Base-by-base conservation (phyloP, 2,797 vertebrate species). In the Tragelaphus oryx region DNA sequence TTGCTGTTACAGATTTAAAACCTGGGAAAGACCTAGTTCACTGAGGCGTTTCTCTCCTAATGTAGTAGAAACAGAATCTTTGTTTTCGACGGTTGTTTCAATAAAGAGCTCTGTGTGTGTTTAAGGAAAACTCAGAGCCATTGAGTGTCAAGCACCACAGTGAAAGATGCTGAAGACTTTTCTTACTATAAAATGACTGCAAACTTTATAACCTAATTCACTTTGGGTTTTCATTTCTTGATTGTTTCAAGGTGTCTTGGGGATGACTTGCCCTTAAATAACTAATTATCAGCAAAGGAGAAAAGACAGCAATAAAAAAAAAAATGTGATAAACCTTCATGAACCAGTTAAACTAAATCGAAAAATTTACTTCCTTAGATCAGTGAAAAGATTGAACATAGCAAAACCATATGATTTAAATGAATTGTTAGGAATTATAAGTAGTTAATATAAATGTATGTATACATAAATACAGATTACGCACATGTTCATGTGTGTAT, bases 121-220 rank as follows among this genome's bases (percentile, higher is more conserved):
- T 97, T 82, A 90, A 94, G 89, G 78, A 88, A 57, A 33, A 86
- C 20, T 81, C 81, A 33, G 92, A 92, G 78, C 80, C 62, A 30
- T 50, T 60, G 50, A 95, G 60, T 41, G 22, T 89, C 60, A 57
- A 91, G 76, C 78, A 37, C 55, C 90, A 44, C 85, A 57, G 17
- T 78, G 87, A 92, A 94, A 91, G 87, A 85, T 62, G 62, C 14
- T 14, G 44, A 82, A 50, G 65, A 90, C 41, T 94, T 95, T 87
- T 57, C 79, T 88, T 17, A n/a, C 62, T 75, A 1, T 95, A 92
- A 95, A 89, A 95, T 30, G 82, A 7, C 50, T 89, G 87, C 46
- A 97, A 98, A 98, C 95, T 98, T 98, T 94, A 81, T 60, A 98
- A 96, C 91, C 95, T 60, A 76, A 95, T 83, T 95, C 92, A 54